These are phyloP conservation scores for Nephila pilipes DNA, from an alignment of 1,140 invertebrate species.

Conservation along the genomic window DNA sequence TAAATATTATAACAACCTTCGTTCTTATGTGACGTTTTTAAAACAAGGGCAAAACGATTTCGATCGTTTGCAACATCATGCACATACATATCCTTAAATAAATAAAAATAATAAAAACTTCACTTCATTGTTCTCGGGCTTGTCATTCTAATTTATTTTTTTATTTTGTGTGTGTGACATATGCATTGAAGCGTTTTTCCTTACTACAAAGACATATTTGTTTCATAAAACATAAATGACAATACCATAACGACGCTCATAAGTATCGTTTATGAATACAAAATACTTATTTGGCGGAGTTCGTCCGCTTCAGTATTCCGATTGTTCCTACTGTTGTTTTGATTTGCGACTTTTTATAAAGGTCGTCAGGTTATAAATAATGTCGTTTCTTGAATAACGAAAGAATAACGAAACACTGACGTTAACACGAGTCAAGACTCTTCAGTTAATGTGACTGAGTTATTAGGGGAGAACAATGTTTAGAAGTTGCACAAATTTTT, in stretches of 20 bases:
- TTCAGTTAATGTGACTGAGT: not conserved
- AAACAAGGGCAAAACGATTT: slow-evolving; percentile 64
- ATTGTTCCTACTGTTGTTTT: slow-evolving; percentile 71
- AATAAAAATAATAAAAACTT: slow-evolving; percentile 38
- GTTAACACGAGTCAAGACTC: slow-evolving; percentile 4
- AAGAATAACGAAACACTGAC: not conserved
- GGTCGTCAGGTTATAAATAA: slow-evolving; percentile 69
- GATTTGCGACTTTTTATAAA: slow-evolving; percentile 55
- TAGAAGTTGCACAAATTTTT: slow-evolving; percentile 42
- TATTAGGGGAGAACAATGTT: slow-evolving; percentile 51
- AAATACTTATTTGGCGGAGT: slow-evolving; percentile 68
- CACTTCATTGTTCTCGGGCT: slow-evolving; percentile 41
- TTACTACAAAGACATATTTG: slow-evolving; percentile 66
- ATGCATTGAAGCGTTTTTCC: slow-evolving; percentile 64
- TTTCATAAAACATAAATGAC: slow-evolving; percentile 76
- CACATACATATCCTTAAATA: not conserved
- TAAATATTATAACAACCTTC: slow-evolving; percentile 12
- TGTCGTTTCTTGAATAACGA: not conserved
- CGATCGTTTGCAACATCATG: slow-evolving; percentile 16
- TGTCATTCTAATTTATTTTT: slow-evolving; percentile 72
- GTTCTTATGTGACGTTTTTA: not conserved
- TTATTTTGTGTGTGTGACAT: slow-evolving; percentile 60
- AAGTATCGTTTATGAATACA: slow-evolving; percentile 76
- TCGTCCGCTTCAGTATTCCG: slow-evolving; percentile 30
- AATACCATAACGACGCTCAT: slow-evolving; percentile 61